Base-by-base conservation (phyloP, 2,888 invertebrate species). In the Aplocera efformata region DNA sequence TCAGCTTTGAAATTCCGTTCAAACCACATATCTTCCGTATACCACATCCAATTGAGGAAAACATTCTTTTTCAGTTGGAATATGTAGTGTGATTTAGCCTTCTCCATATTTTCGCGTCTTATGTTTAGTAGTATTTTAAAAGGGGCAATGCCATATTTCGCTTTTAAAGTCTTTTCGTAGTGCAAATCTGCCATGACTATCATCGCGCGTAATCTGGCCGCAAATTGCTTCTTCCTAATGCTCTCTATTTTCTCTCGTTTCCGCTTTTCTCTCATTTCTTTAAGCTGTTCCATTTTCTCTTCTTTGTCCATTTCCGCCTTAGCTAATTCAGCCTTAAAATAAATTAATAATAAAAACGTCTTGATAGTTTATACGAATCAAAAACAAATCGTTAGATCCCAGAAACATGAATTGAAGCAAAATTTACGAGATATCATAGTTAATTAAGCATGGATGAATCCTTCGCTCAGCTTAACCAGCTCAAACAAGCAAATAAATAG, bases 251-350 rank as follows among this genome's bases (percentile, higher is more conserved):
- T 91, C 61, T 93, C 90, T 53, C 80, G 88, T 39, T 82, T 89
- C 10, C 91, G 82, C 60, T 90, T 91, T 48, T 92, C 90, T 58
- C 90, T 90, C 22, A 92, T 82, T 43, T 92, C 91, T 60, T 90
- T 89, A 5, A 90, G 84, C 38, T 89, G 84, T 61, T 89, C 84
- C 10, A 81, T 79, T 66, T 92, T 91, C 30, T 91, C 90, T 71
- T 92, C 91, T 63, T 92, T 91, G 42, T 92, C 90, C 72, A 90
- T 79, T 68, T 84, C 83, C 42, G 86, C 83, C 62, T 86, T 88
- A 9, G 85, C 82, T 50, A 89, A 44, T 55, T 86, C 85, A 28
- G 78, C 79, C 89, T 88, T 28, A 11, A 70, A 68, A 20, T 29
- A 13, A 22, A 32, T 13, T 27, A 7, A 10, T 35, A 10, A 11